A percentile compares a stretch with the other conserved stretches of the same genome.
phyloP scores from a whole-genome alignment of 35 echinoderm and acorn worm species.

The Ptychodera flava region DNA sequence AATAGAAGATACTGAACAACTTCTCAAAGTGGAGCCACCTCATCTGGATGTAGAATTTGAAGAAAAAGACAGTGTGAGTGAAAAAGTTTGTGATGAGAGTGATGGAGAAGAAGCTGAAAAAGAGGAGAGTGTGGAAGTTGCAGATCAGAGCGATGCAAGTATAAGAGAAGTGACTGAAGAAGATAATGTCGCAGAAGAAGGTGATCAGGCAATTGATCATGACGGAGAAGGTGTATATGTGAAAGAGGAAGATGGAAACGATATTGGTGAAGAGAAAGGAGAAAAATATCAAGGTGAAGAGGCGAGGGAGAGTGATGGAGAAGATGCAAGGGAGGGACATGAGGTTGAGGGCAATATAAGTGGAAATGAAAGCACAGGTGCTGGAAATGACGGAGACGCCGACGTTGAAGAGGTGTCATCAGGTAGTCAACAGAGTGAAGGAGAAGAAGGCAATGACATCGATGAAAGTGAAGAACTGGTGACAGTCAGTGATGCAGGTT shows the following conservation, averaged over 20 bases:
- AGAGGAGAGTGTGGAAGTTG: not conserved
- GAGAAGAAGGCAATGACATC: not conserved
- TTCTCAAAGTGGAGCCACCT: no score
- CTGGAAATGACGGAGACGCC: not conserved
- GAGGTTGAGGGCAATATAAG: slow-evolving; percentile 23
- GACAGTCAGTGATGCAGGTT: slow-evolving; percentile 7
- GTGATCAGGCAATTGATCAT: slow-evolving; percentile 4
- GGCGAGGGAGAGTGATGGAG: slow-evolving; percentile 9
- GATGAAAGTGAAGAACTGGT: slow-evolving; percentile 9
- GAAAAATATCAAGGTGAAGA: slow-evolving; percentile 20
- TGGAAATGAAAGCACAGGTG: not conserved
- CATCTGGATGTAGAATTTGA: not conserved
- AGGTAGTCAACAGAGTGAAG: not conserved
- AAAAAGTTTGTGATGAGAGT: not conserved
- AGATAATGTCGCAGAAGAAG: not conserved
- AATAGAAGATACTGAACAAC: no score
- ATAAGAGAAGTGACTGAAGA: not conserved
- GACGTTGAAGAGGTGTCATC: not conserved
- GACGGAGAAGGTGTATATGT: slow-evolving; percentile 50
- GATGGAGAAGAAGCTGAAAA: slow-evolving; percentile 5
- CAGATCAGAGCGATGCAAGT: not conserved
- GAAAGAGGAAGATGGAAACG: slow-evolving; percentile 32
- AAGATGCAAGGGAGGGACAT: slow-evolving; percentile 17
- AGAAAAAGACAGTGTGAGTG: not conserved
- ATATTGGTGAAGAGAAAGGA: not conserved